Evolutionary conservation across 35 echinoderm and acorn worm genomes (phyloP).

Genomic region (Ptychodera flava): DNA sequence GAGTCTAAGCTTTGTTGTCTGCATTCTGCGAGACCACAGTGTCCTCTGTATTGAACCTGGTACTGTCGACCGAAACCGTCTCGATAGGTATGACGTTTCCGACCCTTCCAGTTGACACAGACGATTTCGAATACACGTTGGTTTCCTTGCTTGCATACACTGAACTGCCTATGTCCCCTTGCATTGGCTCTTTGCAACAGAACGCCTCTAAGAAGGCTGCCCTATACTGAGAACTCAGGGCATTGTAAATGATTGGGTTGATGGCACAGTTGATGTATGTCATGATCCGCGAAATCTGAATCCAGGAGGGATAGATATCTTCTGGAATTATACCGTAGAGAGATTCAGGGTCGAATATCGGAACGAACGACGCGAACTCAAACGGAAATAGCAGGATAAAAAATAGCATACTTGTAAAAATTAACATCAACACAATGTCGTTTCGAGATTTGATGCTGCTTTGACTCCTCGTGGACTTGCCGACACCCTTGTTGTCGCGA

Average conservation of each 20-base stretch:
- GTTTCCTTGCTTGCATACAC: not conserved
- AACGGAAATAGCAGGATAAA: conserved; percentile 49
- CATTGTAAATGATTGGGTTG: conserved; percentile 44
- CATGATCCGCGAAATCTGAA: conserved; percentile 5
- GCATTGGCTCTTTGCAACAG: not conserved
- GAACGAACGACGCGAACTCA: conserved; percentile 48
- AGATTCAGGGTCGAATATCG: not conserved
- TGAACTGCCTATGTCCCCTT: too few species aligned
- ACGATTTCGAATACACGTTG: too few species aligned
- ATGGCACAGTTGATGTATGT: conserved; percentile 43
- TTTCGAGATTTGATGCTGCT: conserved; percentile 66
- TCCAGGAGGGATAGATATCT: not conserved
- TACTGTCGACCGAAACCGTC: not conserved
- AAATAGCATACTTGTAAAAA: conserved; percentile 65
- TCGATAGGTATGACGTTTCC: not conserved
- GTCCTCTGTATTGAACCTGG: not conserved
- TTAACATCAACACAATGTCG: conserved; percentile 86
- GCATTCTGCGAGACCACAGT: too few species aligned
- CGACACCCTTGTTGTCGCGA: conserved; percentile 33
- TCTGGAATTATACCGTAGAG: not conserved
- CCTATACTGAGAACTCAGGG: conserved; percentile 21
- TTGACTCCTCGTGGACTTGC: conserved; percentile 37
- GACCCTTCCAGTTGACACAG: not conserved
- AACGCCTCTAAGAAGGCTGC: conserved; percentile 37
- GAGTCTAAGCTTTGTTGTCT: too few species aligned